Evolutionary conservation across 2,797 vertebrate genomes (phyloP).

Genomic region (Philypnodon macrostomus): DNA sequence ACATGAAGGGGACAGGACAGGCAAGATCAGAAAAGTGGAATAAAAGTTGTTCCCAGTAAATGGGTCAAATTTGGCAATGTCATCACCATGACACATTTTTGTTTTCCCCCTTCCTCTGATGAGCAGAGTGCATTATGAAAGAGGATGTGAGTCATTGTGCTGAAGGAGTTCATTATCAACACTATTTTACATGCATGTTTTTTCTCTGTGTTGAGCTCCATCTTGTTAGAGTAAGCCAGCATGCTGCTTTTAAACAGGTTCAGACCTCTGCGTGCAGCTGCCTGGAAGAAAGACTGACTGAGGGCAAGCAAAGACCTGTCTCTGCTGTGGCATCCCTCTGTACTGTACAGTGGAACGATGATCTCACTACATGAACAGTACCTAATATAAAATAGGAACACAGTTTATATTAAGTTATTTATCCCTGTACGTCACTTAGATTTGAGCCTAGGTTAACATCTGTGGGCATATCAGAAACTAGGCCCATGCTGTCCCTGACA

Average conservation of each 20-base stretch:
- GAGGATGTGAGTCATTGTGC: conserved; percentile 56
- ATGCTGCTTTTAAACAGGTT: conserved; percentile 61
- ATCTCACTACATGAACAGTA: conserved; percentile 35
- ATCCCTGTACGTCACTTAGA: conserved; percentile 11
- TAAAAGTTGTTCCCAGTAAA: conserved; percentile 58
- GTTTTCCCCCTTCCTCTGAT: conserved; percentile 45
- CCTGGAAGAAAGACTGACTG: conserved; percentile 49
- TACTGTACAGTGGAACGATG: conserved; percentile 46
- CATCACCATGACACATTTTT: conserved; percentile 39
- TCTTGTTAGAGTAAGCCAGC: conserved; percentile 41
- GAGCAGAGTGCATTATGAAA: conserved; percentile 42
- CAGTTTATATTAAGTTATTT: conserved; percentile 10
- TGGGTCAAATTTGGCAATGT: conserved; percentile 54
- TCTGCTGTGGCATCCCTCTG: conserved; percentile 42
- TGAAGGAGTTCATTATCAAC: conserved; percentile 49
- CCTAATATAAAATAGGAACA: too few relatives aligned
- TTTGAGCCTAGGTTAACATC: neutral
- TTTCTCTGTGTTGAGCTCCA: conserved; percentile 33
- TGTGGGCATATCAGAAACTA: too few relatives aligned
- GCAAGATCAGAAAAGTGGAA: conserved; percentile 64
- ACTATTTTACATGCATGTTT: conserved; percentile 36
- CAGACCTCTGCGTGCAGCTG: conserved; percentile 56
- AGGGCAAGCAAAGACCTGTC: conserved; percentile 76
- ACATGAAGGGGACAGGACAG: conserved; percentile 49
- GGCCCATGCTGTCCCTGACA: too few relatives aligned